Percentiles rank a stretch among this genome's conserved stretches.
Conservation (phyloP, 2,888 invertebrate genomes). For the Eumerus sabulonum region DNA sequence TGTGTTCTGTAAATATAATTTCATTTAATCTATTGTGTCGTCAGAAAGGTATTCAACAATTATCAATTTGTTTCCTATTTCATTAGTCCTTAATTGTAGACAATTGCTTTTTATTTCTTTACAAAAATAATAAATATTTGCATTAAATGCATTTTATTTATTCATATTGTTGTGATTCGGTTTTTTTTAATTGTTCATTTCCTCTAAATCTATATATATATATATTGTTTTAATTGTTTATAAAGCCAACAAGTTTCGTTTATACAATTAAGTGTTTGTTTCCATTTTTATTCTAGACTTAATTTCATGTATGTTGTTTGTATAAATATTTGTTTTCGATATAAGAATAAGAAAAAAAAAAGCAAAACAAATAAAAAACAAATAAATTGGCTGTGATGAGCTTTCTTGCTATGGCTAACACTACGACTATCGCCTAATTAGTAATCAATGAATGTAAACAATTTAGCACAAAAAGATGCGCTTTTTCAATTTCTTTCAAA, state of each 20-base stretch:
- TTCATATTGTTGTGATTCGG: constrained; percentile 2
- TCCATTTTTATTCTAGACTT: constrained; percentile 6
- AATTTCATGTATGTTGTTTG: constrained; percentile 6
- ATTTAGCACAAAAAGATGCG: constrained; percentile 25
- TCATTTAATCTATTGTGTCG: too few relatives aligned
- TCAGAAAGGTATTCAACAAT: not conserved
- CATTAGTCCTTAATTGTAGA: too few relatives aligned
- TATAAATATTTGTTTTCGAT: constrained; percentile 16
- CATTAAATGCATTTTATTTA: constrained; percentile 50
- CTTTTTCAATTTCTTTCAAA: constrained; percentile 1
- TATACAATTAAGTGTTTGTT: constrained; percentile 12
- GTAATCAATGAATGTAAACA: not conserved
- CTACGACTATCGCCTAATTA: constrained; percentile 3
- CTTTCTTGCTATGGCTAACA: constrained; percentile 19
- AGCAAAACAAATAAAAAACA: constrained; percentile 4
- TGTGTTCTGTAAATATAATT: too few relatives aligned
- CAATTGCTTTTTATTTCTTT: constrained; percentile 9
- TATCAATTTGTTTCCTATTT: constrained; percentile 18
- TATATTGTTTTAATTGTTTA: not conserved
- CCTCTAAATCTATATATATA: not conserved
- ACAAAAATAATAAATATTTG: constrained; percentile 57
- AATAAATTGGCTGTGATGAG: constrained; percentile 61
- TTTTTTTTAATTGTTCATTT: constrained; percentile 19
- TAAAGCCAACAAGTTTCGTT: constrained; percentile 14
- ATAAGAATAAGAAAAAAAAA: too few relatives aligned